Percentiles rank a stretch among this genome's conserved stretches.
phyloP scores from a whole-genome alignment of 2,888 invertebrate genomes.

The Pilophorus perplexus region DNA sequence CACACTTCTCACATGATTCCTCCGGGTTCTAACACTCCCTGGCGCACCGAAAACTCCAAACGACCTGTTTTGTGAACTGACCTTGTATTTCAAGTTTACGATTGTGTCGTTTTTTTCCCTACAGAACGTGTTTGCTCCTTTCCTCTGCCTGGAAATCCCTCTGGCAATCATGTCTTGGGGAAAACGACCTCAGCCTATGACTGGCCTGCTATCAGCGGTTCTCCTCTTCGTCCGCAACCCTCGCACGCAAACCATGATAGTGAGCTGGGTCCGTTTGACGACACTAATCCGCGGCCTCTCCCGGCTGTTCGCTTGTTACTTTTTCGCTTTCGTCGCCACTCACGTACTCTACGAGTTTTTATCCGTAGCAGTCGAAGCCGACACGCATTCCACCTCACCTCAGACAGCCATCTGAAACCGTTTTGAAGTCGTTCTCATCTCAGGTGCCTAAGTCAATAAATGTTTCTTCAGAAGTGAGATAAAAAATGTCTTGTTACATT shows the following conservation, averaged over 20 bases:
- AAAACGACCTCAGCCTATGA: not conserved
- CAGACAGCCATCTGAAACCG: too few relatives aligned
- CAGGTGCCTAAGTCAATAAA: too few relatives aligned
- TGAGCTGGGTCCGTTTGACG: constrained; percentile 16
- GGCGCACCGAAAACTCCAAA: too few relatives aligned
- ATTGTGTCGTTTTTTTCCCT: not conserved
- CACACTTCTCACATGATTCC: too few relatives aligned
- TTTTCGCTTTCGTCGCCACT: constrained; percentile 23
- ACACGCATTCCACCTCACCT: too few relatives aligned
- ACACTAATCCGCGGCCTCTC: constrained; percentile 4
- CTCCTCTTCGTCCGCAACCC: constrained; percentile 20
- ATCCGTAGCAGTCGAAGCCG: too few relatives aligned
- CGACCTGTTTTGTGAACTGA: too few relatives aligned
- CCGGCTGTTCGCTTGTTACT: constrained; percentile 26
- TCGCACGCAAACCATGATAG: constrained; percentile 13
- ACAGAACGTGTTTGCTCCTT: constrained; percentile 30
- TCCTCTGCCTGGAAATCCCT: constrained; percentile 30
- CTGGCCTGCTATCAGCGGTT: constrained; percentile 1
- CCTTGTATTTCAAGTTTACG: too few relatives aligned
- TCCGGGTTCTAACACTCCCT: too few relatives aligned
- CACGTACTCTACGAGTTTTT: constrained; percentile 19
- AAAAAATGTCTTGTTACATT: too few relatives aligned
- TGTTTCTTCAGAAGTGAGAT: too few relatives aligned
- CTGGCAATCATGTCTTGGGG: constrained; percentile 31
- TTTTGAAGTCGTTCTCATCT: too few relatives aligned